These are phyloP conservation scores for Melopsittacus undulatus DNA, from an alignment of 2,797 vertebrate species.

Conservation along the genomic window DNA sequence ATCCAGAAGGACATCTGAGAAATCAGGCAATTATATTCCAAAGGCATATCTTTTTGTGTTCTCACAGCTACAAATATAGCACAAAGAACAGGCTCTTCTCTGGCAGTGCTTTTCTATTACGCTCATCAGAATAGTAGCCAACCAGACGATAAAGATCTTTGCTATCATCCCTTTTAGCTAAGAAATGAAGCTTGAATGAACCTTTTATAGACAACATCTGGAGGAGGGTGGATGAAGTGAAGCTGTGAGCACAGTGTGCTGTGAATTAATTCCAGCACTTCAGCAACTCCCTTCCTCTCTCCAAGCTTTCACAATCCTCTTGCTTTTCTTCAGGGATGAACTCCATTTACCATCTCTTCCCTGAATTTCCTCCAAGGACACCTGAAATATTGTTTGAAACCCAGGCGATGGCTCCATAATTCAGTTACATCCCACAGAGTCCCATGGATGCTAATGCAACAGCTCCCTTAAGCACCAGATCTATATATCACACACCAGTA, in stretches of 20 bases:
- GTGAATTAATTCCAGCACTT: not conserved
- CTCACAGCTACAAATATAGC: conserved; percentile 65
- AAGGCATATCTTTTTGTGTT: conserved; percentile 58
- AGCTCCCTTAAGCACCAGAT: not conserved
- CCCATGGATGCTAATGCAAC: not conserved
- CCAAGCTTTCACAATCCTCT: not conserved
- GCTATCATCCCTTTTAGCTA: conserved; percentile 28
- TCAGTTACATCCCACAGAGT: not conserved
- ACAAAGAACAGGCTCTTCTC: conserved; percentile 47
- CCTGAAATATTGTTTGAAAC: not conserved
- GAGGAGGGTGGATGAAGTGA: not conserved
- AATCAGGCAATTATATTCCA: conserved; percentile 52
- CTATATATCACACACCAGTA: not conserved
- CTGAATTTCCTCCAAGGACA: not conserved
- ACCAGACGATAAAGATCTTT: conserved; percentile 33
- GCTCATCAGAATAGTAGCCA: conserved; percentile 31
- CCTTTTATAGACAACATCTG: conserved; percentile 49
- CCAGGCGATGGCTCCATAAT: not conserved
- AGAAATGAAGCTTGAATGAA: conserved; percentile 38
- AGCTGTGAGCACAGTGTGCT: not conserved
- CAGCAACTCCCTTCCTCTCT: not conserved
- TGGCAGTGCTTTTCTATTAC: conserved; percentile 25
- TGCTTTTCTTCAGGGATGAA: not conserved
- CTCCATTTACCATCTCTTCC: not conserved
- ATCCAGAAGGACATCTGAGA: conserved; percentile 57